These are phyloP conservation scores for Tetraodon nigroviridis DNA, from an alignment of 2,113 vertebrate genomes.

Conservation along the genomic window DNA sequence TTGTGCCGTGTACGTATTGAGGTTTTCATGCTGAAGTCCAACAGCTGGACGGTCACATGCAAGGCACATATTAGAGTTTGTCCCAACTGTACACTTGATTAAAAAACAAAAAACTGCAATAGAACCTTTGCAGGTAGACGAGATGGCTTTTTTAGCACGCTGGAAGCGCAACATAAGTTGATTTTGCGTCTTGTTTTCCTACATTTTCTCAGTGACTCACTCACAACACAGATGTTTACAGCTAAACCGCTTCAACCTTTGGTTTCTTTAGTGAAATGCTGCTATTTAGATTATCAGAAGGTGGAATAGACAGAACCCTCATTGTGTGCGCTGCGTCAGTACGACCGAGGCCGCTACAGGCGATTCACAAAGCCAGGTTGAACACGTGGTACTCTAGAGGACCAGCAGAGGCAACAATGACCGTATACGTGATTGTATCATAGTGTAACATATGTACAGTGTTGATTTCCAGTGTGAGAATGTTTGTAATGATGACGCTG, in stretches of 20 bases:
- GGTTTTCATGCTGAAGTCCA: conserved; percentile 2
- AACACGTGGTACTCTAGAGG: conserved; percentile 55
- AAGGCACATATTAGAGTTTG: conserved; percentile 27
- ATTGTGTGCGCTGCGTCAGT: conserved; percentile 45
- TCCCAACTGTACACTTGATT: conserved; percentile 20
- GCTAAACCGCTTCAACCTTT: too few species aligned
- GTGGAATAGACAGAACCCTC: conserved; percentile 27
- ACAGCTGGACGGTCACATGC: conserved; percentile 20
- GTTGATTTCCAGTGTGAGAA: conserved; percentile 75
- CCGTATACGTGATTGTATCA: conserved; percentile 75
- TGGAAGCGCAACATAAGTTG: not conserved
- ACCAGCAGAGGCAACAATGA: conserved; percentile 61
- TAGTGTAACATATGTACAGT: conserved; percentile 81
- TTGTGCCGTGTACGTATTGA: conserved; percentile 56
- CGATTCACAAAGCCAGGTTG: conserved; percentile 45
- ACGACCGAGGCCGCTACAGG: conserved; percentile 50
- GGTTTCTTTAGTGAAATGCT: not conserved
- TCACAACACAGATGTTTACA: conserved; percentile 28
- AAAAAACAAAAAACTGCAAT: conserved; percentile 14
- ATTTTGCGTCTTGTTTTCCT: not conserved
- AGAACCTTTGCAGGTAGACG: too few species aligned
- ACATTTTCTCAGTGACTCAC: not conserved
- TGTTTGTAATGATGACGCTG: conserved; percentile 73
- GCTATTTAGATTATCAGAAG: not conserved
- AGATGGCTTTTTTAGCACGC: too few species aligned